Conservation (phyloP, 1,140 invertebrate genomes). For the Heliconius congener region DNA sequence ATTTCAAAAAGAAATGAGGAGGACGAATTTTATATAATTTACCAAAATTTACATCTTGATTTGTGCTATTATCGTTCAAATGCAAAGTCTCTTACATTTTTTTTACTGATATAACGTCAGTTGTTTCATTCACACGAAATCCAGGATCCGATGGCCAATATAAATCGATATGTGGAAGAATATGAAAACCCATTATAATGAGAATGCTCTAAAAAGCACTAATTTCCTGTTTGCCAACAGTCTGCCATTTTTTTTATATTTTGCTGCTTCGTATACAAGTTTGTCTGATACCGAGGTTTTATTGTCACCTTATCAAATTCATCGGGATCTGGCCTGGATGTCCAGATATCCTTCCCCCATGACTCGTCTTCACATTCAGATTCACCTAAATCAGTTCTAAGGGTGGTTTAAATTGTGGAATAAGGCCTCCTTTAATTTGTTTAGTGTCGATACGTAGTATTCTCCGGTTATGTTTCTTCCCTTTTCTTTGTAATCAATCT, state of each 20-base stretch:
- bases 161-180: constrained; percentile 33
- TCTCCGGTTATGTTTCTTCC: too few relatives aligned
- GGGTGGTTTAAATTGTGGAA: constrained; percentile 12
- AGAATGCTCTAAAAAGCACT: constrained; percentile 49
- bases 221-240: constrained; percentile 45
- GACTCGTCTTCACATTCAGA: constrained; percentile 45
- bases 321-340: constrained; percentile 44
- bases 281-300: constrained; percentile 38
- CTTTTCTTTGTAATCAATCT: too few relatives aligned
- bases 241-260: constrained; percentile 43
- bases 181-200: constrained; percentile 47
- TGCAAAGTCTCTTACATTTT: too few relatives aligned
- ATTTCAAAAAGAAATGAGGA: too few relatives aligned
- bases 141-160: too few relatives aligned
- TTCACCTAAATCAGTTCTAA: constrained; percentile 39
- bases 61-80: too few relatives aligned
- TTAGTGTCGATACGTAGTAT: too few relatives aligned
- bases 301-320: constrained; percentile 48
- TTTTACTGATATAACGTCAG: too few relatives aligned
- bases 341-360: constrained; percentile 44
- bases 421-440: too few relatives aligned
- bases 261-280: constrained; percentile 47
- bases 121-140: too few relatives aligned
- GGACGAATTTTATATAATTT: too few relatives aligned
- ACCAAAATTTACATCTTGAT: too few relatives aligned